Evolutionary conservation across 1,140 invertebrate species (phyloP), one percentile per base, ranked within the genome.

Genomic region (Drosophila jambulina): DNA sequence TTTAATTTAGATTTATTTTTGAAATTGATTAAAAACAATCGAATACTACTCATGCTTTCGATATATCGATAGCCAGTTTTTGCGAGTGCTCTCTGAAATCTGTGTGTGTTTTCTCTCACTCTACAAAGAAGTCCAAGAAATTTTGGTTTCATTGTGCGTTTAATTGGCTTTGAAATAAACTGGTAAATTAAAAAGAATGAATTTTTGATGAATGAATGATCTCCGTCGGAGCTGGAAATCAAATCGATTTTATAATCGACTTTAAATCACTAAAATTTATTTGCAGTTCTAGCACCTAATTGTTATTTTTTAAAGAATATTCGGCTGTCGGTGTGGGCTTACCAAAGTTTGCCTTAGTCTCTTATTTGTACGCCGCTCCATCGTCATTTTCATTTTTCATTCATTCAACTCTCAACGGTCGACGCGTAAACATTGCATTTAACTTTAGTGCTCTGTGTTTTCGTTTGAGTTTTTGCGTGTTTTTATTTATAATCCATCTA

Each of bases 381-480:
- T 42, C 29, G 61, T 43, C 7, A 63, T 34, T 45, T 42, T n/a
- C 70, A n/a, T n/a, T n/a, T n/a, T n/a, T n/a, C n/a, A n/a, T n/a
- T n/a, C n/a, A 75, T 49, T 75, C 72, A 46, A 72, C 76, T 80
- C 45, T 86, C 80, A 54, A 69, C 68, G 42, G 40, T 82, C 79
- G 72, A 69, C 65, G 34, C 69, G 61, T 80, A 64, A 78, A 68
- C 81, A 85, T 60, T 71, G 63, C 68, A 57, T 71, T 70, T 69
- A 48, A 38, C 15, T 34, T 60, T 72, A 36, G 42, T 34, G 68
- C 59, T 65, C 74, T 64, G 80, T 69, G 57, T 81, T 85, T 85
- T 64, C 58, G 38, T 86, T 85, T 70, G 27, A 46, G 71, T 65
- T 72, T 76, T 69, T 76, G 61, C 62, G 69, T 75, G 58, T 70